A percentile compares a stretch with the other conserved stretches of the same genome.
phyloP scores from a whole-genome alignment of 2,797 vertebrate species.

The Chloroceryle inda region DNA sequence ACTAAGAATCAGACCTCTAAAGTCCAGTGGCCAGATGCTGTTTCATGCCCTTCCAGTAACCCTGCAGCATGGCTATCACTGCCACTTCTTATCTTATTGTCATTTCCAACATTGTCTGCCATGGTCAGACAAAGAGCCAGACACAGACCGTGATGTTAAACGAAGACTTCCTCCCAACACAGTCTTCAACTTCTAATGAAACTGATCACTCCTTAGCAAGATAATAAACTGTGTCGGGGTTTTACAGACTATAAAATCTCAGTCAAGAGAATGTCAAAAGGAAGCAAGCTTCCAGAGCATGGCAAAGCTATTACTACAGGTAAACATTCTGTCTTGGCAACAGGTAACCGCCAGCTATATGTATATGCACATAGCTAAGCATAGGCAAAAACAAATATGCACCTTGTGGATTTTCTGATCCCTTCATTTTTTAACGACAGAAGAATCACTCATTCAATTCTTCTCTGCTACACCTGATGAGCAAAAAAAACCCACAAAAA shows the following conservation, averaged over 20 bases:
- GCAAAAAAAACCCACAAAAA: not conserved
- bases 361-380: rapidly evolving
- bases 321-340: not conserved
- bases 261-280: not conserved
- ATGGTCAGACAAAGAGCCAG: conserved; percentile 25
- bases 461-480: not conserved
- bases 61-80: conserved; percentile 59
- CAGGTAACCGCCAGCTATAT: not conserved
- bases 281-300: not conserved
- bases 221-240: not conserved
- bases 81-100: conserved; percentile 66
- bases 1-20: not conserved
- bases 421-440: not conserved
- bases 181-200: conserved; percentile 49
- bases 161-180: conserved; percentile 19
- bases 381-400: not conserved
- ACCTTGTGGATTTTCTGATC: not conserved
- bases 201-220: not conserved
- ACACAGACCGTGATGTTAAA: conserved; percentile 56
- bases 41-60: conserved; percentile 64
- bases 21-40: conserved; percentile 33
- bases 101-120: conserved; percentile 9
- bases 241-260: not conserved
- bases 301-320: not conserved
- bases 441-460: not conserved